Base-by-base conservation (phyloP, 2,113 vertebrate genomes). In the Perca fluviatilis region DNA sequence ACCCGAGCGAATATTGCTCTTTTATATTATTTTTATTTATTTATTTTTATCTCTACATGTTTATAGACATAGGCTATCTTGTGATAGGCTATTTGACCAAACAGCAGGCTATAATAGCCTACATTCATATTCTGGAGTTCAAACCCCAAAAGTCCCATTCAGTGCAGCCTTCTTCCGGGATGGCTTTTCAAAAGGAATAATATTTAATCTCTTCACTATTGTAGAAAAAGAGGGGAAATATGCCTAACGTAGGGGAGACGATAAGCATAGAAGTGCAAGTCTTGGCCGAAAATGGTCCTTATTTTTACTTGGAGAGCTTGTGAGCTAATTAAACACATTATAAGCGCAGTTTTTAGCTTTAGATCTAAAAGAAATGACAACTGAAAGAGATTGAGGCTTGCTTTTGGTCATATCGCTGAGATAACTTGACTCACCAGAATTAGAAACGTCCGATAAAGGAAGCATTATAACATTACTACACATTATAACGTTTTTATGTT, bases 371-470 rank as follows among this genome's bases (percentile, higher is more conserved):
- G 0, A 46, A 9, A 23, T 18, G 5, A 9, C 15, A 1, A 36
- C 1, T 40, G 14, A 25, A 49, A 23, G 13, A 14, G 12, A 47
- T 0, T 30, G 49, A 58, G 4, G 15, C 2, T 53, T 46, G 5
- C 2, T 57, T 77, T 50, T 40, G n/a, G 67, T 78, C 40, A 13
- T 27, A 47, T 72, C 0, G 23, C 63, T 61, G 10, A 61, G 49
- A 66, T 65, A 4, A 64, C 12, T 23, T 21, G 23, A 57, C 36
- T 67, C 62, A n/a, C 8, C 19, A 13, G 6, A 66, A 62, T 47
- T 2, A 36, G 14, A 25, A 21, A 2, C 15, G 70, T 89, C 79
- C 70, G 73, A 71, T 67, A 75, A 84, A 58, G 56, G 83, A 87
- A 49, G 21, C 68, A 79, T 2, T 3, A 0, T 11, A 3, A 11